These are phyloP conservation scores for Egretta garzetta DNA, from an alignment of 2,113 vertebrate species.

Conservation along the genomic window DNA sequence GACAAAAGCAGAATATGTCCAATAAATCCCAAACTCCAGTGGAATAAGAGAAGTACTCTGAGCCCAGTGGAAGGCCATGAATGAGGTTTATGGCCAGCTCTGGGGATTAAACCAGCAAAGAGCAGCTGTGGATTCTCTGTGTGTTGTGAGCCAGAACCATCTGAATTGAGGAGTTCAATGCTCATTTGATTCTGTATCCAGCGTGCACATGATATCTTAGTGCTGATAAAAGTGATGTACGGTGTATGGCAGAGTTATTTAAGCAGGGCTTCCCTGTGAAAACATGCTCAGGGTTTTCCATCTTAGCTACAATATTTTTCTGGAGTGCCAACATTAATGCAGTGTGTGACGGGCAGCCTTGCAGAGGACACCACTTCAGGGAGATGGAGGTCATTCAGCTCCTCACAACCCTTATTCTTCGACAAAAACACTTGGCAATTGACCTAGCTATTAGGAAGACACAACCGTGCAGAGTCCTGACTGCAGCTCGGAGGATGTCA, in stretches of 20 bases:
- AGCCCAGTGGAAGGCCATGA: background rate
- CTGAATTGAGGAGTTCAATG: background rate
- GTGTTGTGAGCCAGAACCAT: background rate
- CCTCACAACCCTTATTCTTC: background rate
- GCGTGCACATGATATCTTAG: background rate
- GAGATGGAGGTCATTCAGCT: background rate
- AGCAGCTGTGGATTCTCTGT: background rate
- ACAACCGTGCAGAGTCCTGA: background rate
- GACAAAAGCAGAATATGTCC: background rate
- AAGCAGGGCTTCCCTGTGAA: slow-evolving; percentile 22
- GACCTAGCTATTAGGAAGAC: background rate
- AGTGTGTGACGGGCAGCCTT: background rate
- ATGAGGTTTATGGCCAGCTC: background rate
- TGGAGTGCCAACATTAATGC: background rate
- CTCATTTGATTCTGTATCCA: background rate
- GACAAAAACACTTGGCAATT: background rate
- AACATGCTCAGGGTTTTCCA: background rate
- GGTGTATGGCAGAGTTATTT: slow-evolving; percentile 12
- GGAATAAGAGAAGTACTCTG: background rate
- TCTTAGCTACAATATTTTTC: background rate
- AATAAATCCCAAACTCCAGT: background rate
- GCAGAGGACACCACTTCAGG: background rate
- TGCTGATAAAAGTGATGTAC: slow-evolving; percentile 4
- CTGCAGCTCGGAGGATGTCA: background rate
- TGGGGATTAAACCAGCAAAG: background rate